phyloP scores from a whole-genome alignment of 2,113 vertebrate species.

The Panthera uncia region DNA sequence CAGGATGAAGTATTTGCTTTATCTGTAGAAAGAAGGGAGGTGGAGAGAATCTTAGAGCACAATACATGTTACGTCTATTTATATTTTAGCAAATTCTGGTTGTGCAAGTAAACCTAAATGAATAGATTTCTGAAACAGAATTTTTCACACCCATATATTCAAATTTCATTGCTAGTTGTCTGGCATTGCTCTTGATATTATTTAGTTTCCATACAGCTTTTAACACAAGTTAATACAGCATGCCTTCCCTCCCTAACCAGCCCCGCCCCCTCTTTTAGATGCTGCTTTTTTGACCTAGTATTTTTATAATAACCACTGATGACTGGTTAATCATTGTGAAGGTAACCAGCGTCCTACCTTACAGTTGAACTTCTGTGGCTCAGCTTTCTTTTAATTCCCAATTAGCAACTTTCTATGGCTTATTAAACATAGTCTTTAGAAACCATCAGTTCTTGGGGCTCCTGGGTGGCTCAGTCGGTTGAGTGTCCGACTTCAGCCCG shows the following conservation, averaged over 20 bases:
- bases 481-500: no score
- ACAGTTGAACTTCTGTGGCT: not conserved
- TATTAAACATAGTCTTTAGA: not conserved
- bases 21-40: not conserved
- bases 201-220: not conserved
- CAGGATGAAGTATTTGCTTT: conserved; percentile 2
- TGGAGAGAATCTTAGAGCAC: not conserved
- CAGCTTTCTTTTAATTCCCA: not conserved
- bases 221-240: not conserved
- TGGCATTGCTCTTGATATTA: not conserved
- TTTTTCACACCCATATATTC: not conserved
- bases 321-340: not conserved
- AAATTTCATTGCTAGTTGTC: not conserved
- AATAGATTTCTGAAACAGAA: not conserved
- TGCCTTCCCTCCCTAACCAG: not conserved
- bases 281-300: not conserved
- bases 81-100: not conserved
- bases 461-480: no score
- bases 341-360: not conserved
- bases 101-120: not conserved
- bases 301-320: not conserved
- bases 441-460: not conserved
- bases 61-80: not conserved
- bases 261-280: not conserved
- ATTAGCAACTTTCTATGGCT: not conserved